Conservation (phyloP, 2,113 vertebrate genomes). For the Sorex araneus region DNA sequence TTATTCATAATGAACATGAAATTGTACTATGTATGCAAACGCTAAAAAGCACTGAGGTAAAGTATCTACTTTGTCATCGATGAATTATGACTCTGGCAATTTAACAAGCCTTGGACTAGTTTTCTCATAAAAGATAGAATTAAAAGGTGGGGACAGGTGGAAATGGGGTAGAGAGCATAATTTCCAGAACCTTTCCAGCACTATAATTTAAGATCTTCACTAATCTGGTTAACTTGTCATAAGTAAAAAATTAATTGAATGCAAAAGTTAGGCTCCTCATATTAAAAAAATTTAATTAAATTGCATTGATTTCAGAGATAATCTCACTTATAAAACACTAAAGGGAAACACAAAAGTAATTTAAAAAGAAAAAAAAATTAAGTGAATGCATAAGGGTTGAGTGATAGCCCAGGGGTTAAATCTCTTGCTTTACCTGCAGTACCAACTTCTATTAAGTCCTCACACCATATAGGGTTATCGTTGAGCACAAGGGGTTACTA, state of each 20-base stretch:
- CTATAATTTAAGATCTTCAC: neutral
- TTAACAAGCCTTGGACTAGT: neutral
- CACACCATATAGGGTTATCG: too few species aligned
- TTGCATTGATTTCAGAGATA: neutral
- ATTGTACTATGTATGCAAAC: conserved; percentile 2
- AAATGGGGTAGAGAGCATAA: neutral
- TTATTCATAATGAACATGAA: neutral
- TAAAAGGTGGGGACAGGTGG: fast-evolving
- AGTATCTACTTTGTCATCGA: neutral
- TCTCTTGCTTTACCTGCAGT: too few species aligned
- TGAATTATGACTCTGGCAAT: neutral
- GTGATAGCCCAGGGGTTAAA: too few species aligned
- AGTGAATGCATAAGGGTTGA: too few species aligned
- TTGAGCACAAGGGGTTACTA: too few species aligned
- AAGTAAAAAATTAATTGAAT: conserved; percentile 17
- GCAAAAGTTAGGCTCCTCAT: neutral
- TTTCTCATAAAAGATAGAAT: neutral
- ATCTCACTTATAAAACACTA: neutral
- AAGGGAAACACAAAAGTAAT: conserved; percentile 49
- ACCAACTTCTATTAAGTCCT: too few species aligned
- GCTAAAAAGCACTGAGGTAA: neutral
- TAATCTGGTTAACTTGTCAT: neutral
- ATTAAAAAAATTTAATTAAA: neutral
- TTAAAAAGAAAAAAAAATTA: neutral
- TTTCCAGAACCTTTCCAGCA: neutral